These are phyloP conservation scores for Ectemnius cavifrons DNA, from an alignment of 2,888 invertebrate genomes.

Conservation along the genomic window DNA sequence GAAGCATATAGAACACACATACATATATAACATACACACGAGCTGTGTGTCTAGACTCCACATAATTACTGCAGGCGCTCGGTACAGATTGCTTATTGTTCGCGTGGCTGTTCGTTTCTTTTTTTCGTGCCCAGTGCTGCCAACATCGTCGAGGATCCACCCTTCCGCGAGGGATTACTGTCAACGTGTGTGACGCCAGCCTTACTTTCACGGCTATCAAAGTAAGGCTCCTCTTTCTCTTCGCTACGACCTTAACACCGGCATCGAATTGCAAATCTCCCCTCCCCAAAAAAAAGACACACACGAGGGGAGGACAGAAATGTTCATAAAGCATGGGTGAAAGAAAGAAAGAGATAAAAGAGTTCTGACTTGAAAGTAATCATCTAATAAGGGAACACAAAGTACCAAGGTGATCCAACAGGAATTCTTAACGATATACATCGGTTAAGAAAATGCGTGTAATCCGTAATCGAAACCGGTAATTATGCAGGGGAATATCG, in stretches of 20 bases:
- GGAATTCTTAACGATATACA: conserved; percentile 18
- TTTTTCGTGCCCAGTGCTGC: neutral
- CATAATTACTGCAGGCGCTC: conserved; percentile 51
- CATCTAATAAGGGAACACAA: neutral
- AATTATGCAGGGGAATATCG: conserved; percentile 55
- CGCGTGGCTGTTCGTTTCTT: conserved; percentile 31
- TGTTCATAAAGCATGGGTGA: neutral
- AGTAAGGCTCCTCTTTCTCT: neutral
- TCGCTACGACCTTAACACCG: neutral
- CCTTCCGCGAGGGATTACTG: conserved; percentile 42
- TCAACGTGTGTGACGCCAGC: conserved; percentile 40
- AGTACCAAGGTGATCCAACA: neutral
- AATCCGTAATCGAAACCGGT: conserved; percentile 57
- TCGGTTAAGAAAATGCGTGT: conserved; percentile 35
- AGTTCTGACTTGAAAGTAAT: neutral
- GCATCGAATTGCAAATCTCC: conserved; percentile 5
- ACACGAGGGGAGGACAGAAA: no score
- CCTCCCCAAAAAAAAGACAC: no score
- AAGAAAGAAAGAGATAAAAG: neutral
- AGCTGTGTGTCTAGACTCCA: conserved; percentile 55
- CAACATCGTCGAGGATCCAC: conserved; percentile 4
- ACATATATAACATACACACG: conserved; percentile 38
- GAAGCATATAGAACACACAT: neutral
- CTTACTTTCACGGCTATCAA: conserved; percentile 60
- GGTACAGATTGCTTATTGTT: conserved; percentile 60